Base-by-base conservation (phyloP, 1,140 invertebrate genomes). In the Thalassaphorura encarpata region DNA sequence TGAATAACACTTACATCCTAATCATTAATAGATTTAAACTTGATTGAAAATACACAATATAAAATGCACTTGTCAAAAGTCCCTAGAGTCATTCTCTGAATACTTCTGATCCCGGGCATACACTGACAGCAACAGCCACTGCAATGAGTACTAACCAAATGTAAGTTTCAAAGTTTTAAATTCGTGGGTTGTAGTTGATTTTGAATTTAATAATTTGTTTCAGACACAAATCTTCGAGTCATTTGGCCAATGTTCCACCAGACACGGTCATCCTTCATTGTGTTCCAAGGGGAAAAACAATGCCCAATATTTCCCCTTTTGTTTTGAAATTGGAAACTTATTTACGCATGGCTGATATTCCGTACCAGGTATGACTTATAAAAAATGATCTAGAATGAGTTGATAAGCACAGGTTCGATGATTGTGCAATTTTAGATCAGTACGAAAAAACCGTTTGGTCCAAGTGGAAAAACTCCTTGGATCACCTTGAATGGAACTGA, bases 391-490 rank as follows among this genome's bases (percentile, higher is more conserved):
- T 1, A 15, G 13, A 23, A 5, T 1, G 6, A 8, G 21, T 18
- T 41, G 13, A 40, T 55, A 18, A 18, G 48, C 21, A 33, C 19
- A 8, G 15, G 33, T 33, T 47, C 6, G 8, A 15, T 29, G 18
- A 24, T 28, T 23, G 13, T 23, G 6, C 33, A 6, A 42, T n/a
- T 51, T 5, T 26, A 59, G 56, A 54, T 64, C 16, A 63, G 66
- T 28, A 46, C 46, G 18, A 51, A 56, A 16, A 49, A 67, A 45
- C 66, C 66, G 8, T 28, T 59, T 18, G 62, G 64, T 40, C 62
- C 66, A 24, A 68, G 65, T 56, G 66, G 67, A 18, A 71, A 71
- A 58, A 65, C 57, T 24, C 75, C 75, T 1, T 77, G 73, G 73
- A 73, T 77, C 4, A 47, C 45, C 4, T 13, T 47, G 5, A 47